These are phyloP conservation scores for Lobophora halterata DNA, from an alignment of 2,888 invertebrate species.

Conservation along the genomic window DNA sequence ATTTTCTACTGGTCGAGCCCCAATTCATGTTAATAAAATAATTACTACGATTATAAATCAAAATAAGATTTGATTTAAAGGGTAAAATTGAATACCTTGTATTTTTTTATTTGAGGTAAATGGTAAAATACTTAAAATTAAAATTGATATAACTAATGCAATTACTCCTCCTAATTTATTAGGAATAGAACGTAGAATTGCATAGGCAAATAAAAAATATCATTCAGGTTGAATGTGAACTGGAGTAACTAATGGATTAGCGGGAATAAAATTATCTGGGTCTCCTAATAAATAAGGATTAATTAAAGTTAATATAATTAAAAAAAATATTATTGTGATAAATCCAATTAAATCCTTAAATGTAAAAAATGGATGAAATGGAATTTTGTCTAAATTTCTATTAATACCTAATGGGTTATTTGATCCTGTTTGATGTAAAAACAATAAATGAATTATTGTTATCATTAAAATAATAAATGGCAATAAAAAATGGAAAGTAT, in stretches of 20 bases:
- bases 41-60: conserved; percentile 79
- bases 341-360: conserved; percentile 84
- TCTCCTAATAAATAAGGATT: conserved; percentile 83
- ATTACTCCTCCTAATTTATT: conserved; percentile 90
- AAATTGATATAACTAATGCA: conserved; percentile 83
- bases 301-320: conserved; percentile 75
- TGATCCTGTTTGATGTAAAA: conserved; percentile 85
- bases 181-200: conserved; percentile 89
- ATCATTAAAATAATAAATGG: conserved; percentile 84
- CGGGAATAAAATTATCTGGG: conserved; percentile 87
- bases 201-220: conserved; percentile 91
- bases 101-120: conserved; percentile 79
- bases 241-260: conserved; percentile 85
- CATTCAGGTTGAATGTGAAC: conserved; percentile 91
- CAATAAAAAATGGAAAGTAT: conserved; percentile 86
- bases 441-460: conserved; percentile 84
- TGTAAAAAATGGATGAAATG: conserved; percentile 84
- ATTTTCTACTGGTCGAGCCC: conserved; percentile 84
- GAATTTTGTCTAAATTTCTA: conserved; percentile 84
- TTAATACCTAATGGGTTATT: conserved; percentile 83
- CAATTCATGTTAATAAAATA: conserved; percentile 86
- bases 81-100: conserved; percentile 82
- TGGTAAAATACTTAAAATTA: conserved; percentile 83
- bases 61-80: conserved; percentile 81
- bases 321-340: conserved; percentile 75